Evolutionary conservation across 2,797 vertebrate genomes (phyloP).

Genomic region (Parauchenoglanis ngamensis): DNA sequence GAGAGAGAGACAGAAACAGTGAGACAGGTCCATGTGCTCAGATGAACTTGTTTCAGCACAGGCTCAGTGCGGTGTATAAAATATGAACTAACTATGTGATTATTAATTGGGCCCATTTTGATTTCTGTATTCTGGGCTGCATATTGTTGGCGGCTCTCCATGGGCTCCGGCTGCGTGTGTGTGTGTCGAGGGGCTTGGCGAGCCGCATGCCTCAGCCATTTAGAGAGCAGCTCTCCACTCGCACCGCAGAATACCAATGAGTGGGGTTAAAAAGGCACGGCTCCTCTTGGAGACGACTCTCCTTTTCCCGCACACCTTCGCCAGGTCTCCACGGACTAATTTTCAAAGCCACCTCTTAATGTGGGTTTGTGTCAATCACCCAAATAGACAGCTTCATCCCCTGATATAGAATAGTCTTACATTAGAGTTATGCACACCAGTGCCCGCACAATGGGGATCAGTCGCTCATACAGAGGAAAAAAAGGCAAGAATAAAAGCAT

Average conservation of each 20-base stretch:
- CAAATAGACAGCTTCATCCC: constrained; percentile 99
- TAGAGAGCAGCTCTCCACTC: constrained; percentile 95
- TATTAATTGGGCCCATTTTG: constrained; percentile 99
- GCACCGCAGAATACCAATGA: constrained; percentile 99
- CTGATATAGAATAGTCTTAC: constrained; percentile 98
- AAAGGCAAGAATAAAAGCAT: constrained; percentile 70
- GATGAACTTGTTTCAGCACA: constrained; percentile 78
- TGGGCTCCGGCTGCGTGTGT: constrained; percentile 95
- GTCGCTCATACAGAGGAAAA: constrained; percentile 73
- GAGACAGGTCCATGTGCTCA: constrained; percentile 58
- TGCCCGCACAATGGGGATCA: constrained; percentile 84
- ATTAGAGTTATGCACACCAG: constrained; percentile 87
- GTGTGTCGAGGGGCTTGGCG: constrained; percentile 93
- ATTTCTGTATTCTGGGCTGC: constrained; percentile 96
- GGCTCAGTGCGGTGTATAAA: constrained; percentile 86
- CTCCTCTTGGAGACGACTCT: constrained; percentile 96
- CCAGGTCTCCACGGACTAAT: constrained; percentile 99
- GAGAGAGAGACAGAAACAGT: neutral
- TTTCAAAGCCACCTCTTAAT: constrained; percentile 99
- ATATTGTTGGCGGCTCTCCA: constrained; percentile 97
- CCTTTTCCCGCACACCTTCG: constrained; percentile 94
- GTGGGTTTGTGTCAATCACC: constrained; percentile 99
- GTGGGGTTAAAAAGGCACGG: constrained; percentile 99
- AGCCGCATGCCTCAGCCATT: constrained; percentile 96
- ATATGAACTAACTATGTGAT: constrained; percentile 99